Percentiles rank a stretch among this genome's conserved stretches.
Conservation (phyloP, 2,113 vertebrate species). For the human (Homo sapiens) region GRCh38 chr13:106637501-106638000, state of each 20-base stretch:
- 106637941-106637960: neutral
- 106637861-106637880: neutral
- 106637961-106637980: neutral
- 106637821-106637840: neutral
- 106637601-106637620: neutral
- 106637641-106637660: neutral
- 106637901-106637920: neutral
- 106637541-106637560: neutral
- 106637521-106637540: fast-evolving
- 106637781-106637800: neutral
- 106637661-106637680: neutral
- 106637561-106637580: neutral
- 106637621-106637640: neutral
- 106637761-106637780: fast-evolving
- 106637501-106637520: neutral
- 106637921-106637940: neutral
- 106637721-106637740: fast-evolving
- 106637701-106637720: neutral
- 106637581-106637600: neutral
- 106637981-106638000: neutral
- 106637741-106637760: fast-evolving
- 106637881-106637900: neutral
- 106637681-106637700: neutral
- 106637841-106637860: neutral
- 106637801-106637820: fast-evolving